Evolutionary conservation across 2,888 invertebrate genomes (phyloP).

Genomic region (Arge pagana): DNA sequence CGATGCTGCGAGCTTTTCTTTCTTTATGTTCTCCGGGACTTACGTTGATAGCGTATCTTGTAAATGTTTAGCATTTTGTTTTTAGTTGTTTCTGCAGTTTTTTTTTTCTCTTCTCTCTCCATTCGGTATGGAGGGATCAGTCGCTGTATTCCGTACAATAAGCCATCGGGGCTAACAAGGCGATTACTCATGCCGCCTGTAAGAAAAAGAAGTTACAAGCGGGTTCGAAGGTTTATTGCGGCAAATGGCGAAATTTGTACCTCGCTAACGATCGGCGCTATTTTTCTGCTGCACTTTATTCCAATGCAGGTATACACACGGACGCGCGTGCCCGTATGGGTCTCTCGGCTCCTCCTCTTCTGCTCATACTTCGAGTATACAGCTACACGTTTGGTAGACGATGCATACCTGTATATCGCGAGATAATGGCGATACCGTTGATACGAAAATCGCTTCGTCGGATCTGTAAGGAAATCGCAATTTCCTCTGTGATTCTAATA

Average conservation of each 20-base stretch:
- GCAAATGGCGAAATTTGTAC: constrained; percentile 59
- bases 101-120: constrained; percentile 12
- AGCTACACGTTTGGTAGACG: no score
- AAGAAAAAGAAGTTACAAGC: constrained; percentile 56
- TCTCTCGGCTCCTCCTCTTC: no score
- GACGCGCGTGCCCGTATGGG: background rate
- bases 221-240: constrained; percentile 54
- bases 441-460: no score
- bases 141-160: constrained; percentile 29
- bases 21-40: background rate
- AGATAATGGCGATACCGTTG: no score
- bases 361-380: no score
- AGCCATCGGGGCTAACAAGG: constrained; percentile 57
- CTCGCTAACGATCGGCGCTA: constrained; percentile 53
- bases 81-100: background rate
- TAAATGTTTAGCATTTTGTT: constrained; percentile 28
- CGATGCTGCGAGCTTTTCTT: background rate
- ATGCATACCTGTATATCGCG: no score
- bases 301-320: constrained; percentile 5
- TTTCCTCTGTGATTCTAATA: no score
- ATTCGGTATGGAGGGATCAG: constrained; percentile 38
- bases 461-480: no score
- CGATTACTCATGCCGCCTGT: constrained; percentile 57
- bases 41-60: constrained; percentile 50
- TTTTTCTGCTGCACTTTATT: constrained; percentile 30